Percentiles rank a stretch among this genome's conserved stretches.
These are phyloP conservation scores for Noctilio leporinus DNA, from an alignment of 2,113 vertebrate genomes.

Conservation along the genomic window DNA sequence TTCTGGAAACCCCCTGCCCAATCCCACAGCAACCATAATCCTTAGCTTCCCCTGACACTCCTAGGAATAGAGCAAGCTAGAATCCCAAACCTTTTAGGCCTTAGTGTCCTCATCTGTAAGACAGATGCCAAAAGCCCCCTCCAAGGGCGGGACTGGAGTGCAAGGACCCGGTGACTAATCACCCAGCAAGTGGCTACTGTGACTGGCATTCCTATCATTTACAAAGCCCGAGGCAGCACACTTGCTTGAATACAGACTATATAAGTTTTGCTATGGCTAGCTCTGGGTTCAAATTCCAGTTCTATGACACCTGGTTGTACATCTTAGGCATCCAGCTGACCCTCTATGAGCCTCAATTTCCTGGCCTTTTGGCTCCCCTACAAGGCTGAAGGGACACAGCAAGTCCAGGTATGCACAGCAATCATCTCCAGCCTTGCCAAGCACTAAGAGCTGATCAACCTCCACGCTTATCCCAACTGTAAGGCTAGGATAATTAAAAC, in stretches of 20 bases:
- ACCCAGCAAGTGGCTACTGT: not conserved
- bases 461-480: not conserved
- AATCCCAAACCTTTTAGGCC: not conserved
- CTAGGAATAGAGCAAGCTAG: not conserved
- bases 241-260: not conserved
- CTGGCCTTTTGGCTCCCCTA: not conserved
- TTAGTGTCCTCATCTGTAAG: not conserved
- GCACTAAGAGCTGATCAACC: not conserved
- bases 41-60: not conserved
- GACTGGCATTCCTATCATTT: accelerated
- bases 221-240: not conserved
- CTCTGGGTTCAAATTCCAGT: not conserved
- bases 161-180: accelerated
- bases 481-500: not conserved
- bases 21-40: not conserved
- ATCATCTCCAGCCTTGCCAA: not conserved
- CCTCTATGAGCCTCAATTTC: not conserved
- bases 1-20: not conserved
- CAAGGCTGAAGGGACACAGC: too few relatives aligned
- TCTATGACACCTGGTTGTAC: not conserved
- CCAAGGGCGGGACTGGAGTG: not conserved
- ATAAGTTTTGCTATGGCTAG: not conserved
- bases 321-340: not conserved
- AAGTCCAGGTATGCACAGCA: not conserved
- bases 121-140: not conserved